These are phyloP conservation scores for Iguana delicatissima DNA, from an alignment of 2,797 vertebrate genomes.

Conservation along the genomic window DNA sequence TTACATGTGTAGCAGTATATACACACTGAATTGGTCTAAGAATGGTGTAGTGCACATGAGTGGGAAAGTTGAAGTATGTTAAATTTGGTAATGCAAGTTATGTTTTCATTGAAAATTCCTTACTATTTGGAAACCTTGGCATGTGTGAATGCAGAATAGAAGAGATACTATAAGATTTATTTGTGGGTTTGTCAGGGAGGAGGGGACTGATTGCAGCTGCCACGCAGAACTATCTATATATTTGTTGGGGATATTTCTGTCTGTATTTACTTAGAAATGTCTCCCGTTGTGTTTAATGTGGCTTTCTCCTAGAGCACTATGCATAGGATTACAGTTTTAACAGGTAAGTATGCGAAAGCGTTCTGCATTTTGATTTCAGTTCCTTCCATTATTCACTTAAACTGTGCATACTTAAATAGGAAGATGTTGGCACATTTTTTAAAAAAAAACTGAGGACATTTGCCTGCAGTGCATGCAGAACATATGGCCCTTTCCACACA, in stretches of 20 bases:
- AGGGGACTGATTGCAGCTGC: not conserved
- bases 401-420: not conserved
- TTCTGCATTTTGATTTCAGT: not conserved
- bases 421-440: not conserved
- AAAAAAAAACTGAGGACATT: not conserved
- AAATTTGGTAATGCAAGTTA: not conserved
- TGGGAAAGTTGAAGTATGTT: slow-evolving; percentile 18
- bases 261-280: not conserved
- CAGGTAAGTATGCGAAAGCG: not conserved
- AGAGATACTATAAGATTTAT: not conserved
- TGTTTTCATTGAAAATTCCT: not conserved
- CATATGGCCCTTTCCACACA: not conserved
- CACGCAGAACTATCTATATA: no score
- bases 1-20: not conserved
- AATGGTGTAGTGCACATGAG: not conserved
- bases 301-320: not conserved
- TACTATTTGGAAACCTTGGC: not conserved
- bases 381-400: not conserved
- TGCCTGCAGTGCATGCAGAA: not conserved
- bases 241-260: not conserved
- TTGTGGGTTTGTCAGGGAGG: not conserved
- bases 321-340: not conserved
- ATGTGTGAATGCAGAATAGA: not conserved
- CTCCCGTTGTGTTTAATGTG: not conserved
- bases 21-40: not conserved